phyloP scores from a whole-genome alignment of 2,113 vertebrate genomes.

The Spheniscus mendiculus region DNA sequence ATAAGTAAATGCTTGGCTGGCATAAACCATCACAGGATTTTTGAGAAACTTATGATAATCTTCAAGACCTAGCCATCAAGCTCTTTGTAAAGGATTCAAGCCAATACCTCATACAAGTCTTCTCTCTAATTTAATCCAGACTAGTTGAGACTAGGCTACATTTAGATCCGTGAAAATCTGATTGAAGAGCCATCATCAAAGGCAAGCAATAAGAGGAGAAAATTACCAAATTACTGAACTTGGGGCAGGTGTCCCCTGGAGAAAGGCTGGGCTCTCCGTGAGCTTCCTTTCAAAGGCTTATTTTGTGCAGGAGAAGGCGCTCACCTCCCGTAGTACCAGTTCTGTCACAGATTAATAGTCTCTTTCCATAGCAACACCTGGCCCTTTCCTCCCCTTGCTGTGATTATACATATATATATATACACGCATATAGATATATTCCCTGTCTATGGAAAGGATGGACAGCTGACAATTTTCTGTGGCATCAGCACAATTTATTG shows the following conservation, averaged over 20 bases:
- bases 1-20: neutral
- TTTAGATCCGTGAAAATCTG: neutral
- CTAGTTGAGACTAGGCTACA: neutral
- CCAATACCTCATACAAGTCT: neutral
- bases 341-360: constrained; percentile 6
- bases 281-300: neutral
- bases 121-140: neutral
- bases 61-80: neutral
- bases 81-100: neutral
- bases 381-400: constrained; percentile 12
- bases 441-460: neutral
- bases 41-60: neutral
- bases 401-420: constrained; percentile 30
- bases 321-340: neutral
- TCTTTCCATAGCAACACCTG: constrained; percentile 57
- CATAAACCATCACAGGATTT: neutral
- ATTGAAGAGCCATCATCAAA: neutral
- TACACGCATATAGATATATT: neutral
- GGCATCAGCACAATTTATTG: neutral
- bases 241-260: neutral
- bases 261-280: neutral
- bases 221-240: neutral
- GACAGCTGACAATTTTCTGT: constrained; percentile 18
- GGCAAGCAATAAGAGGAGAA: neutral
- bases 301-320: neutral